Evolutionary conservation across 1,140 invertebrate species (phyloP), one percentile per base, ranked within the genome.

Genomic region (Drosophila varians): DNA sequence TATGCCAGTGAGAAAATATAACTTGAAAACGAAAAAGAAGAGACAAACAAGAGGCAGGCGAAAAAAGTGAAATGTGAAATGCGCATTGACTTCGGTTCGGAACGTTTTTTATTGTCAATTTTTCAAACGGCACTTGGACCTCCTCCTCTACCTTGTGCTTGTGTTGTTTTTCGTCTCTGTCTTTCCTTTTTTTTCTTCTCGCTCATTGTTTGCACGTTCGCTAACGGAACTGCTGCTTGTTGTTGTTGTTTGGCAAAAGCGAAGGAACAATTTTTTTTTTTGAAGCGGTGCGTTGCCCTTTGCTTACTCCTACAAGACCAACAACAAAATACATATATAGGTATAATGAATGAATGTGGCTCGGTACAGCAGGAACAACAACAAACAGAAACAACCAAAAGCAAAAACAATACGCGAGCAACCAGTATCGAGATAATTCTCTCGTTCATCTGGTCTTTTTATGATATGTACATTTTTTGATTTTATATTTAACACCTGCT

Each of bases 31-130:
- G 64, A 62, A 68, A 68, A 47, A 61, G 71, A 79, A 45, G 56
- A 61, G 46, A 77, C 55, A 34, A 53, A 46, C 31, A 61, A 65
- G 48, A 65, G 38, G 49, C 46, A 47, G 43, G 57, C 48, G 57
- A 25, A 75, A 86, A 83, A 84, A 83, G 80, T 86, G 82, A 84
- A 84, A 84, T 87, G 80, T 86, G 82, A 84, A 84, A 84, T 87
- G 80, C 82, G 76, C 76, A 83, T 86, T 75, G 77, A 75, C 66
- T 75, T 73, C 60, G 60, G 54, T 75, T 73, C 60, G 60, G 54
- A 74, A 56, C 75, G 45, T 71, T 66, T 70, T 80, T 70, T 77
- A 62, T 69, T 82, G 57, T 75, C 51, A 68, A 82, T 76, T 82
- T 79, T 84, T 86, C 71, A 86, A 84, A 84, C 75, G 65, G 74